phyloP scores from a whole-genome alignment of 2,797 vertebrate genomes.

The Simalia tracyae region DNA sequence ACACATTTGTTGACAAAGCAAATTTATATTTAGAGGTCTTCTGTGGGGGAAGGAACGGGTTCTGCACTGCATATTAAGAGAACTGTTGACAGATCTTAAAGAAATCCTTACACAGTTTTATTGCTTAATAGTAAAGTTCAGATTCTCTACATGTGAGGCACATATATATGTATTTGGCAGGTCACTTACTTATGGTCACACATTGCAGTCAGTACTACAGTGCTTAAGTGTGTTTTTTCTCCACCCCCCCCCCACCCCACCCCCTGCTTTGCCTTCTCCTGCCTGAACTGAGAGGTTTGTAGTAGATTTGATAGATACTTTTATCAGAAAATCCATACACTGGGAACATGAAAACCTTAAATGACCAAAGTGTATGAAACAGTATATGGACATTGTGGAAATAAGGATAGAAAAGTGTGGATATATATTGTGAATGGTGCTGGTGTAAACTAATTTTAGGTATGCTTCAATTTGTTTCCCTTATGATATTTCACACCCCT shows the following conservation, averaged over 20 bases:
- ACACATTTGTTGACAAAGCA: constrained; percentile 17
- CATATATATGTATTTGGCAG: neutral
- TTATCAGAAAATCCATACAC: too few relatives aligned
- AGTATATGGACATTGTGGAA: too few relatives aligned
- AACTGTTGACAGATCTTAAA: constrained; percentile 18
- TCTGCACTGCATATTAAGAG: constrained; percentile 8
- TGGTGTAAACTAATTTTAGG: too few relatives aligned
- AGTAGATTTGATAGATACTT: too few relatives aligned
- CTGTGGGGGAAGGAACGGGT: neutral
- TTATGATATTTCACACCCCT: too few relatives aligned
- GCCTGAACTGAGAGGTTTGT: neutral
- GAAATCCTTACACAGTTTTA: constrained; percentile 7
- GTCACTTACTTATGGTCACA: neutral
- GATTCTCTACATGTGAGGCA: constrained; percentile 25
- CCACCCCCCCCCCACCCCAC: too few relatives aligned
- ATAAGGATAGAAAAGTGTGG: too few relatives aligned
- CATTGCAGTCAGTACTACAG: neutral
- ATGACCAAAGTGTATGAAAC: too few relatives aligned
- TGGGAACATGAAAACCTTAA: too few relatives aligned
- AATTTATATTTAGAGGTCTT: constrained; percentile 7
- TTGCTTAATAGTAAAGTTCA: constrained; percentile 25
- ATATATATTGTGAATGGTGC: too few relatives aligned
- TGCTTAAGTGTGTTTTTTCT: neutral
- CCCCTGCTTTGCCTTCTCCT: neutral
- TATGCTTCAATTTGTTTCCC: too few relatives aligned